These are phyloP conservation scores for Brenthis ino DNA, from an alignment of 2,888 invertebrate species.

Conservation along the genomic window DNA sequence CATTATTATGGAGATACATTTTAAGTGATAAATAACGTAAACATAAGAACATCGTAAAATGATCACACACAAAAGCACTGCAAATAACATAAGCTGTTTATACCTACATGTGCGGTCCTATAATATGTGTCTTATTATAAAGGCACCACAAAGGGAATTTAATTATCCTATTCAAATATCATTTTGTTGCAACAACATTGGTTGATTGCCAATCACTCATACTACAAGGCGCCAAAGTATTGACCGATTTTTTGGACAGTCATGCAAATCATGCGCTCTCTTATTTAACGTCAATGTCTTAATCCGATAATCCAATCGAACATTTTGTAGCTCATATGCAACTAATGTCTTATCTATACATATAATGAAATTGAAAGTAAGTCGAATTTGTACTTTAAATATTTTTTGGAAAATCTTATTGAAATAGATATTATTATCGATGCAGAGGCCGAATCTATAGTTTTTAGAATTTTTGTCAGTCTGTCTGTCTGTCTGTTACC, in stretches of 20 bases:
- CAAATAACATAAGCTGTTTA: neutral
- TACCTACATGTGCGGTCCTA: neutral
- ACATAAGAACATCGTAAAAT: neutral
- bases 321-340: neutral
- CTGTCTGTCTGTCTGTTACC: no score
- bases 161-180: neutral
- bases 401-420: no score
- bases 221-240: slow-evolving; percentile 3
- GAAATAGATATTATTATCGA: no score
- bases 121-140: neutral
- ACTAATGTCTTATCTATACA: slow-evolving; percentile 1
- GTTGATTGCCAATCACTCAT: neutral
- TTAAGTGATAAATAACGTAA: neutral
- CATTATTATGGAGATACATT: no score
- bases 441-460: no score
- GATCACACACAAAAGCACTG: neutral
- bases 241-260: slow-evolving; percentile 16
- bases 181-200: neutral
- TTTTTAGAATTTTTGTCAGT: no score
- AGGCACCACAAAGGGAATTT: neutral
- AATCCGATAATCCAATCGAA: slow-evolving; percentile 3
- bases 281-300: neutral
- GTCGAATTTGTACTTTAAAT: no score
- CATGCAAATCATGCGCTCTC: slow-evolving; percentile 9
- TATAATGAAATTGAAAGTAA: neutral